Base-by-base conservation (phyloP, 2,113 vertebrate species). In the Meleagris gallopavo region DNA sequence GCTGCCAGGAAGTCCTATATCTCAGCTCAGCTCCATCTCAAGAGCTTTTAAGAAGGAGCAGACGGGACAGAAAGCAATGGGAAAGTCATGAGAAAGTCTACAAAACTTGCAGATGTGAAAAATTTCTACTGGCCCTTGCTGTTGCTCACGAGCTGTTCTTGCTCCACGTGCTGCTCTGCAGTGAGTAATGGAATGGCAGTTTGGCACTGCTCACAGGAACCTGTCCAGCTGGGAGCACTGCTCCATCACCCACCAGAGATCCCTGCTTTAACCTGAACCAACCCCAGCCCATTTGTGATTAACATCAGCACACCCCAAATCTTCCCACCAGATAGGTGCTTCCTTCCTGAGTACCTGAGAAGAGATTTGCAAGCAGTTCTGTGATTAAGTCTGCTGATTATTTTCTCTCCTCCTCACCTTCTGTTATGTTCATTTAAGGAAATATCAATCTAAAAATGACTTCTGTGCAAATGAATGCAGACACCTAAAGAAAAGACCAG, bases 401-500 rank as follows among this genome's bases (percentile, higher is more conserved):
- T 83, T 83, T 93, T 94, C 82, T 96, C 78, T 94, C 84, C 71
- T 95, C 71, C 78, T 82, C 82, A 87, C 64, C 87, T 92, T 95
- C 93, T 96, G 67, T 57, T 91, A 29, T 36, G 18, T 43, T 77
- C 75, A 32, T 50, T 65, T 67, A 91, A 78, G 65, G 52, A 92
- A 93, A 83, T 80, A 87, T 4, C 64, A 78, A 22, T 52, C 60
- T 67, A 88, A 83, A 70, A 4, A 11, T 29, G 41, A 61, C 4
- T 83, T 67, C 71, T 62, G 41, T n/a, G 67, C 41, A 74, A 89
- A 83, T n/a, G 21, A 77, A 64, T 19, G 38, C 71, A 89, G 60
- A 34, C 17, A 34, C 5, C 74, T 54, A 30, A 58, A 89, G 45
- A 69, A 65, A 83, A 82, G 36, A 73, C n/a, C 25, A 48, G 32